A percentile compares a stretch with the other conserved stretches of the same genome.
Evolutionary conservation across 2,797 vertebrate genomes (phyloP).

Genomic region (Hephaestus fuliginosus): DNA sequence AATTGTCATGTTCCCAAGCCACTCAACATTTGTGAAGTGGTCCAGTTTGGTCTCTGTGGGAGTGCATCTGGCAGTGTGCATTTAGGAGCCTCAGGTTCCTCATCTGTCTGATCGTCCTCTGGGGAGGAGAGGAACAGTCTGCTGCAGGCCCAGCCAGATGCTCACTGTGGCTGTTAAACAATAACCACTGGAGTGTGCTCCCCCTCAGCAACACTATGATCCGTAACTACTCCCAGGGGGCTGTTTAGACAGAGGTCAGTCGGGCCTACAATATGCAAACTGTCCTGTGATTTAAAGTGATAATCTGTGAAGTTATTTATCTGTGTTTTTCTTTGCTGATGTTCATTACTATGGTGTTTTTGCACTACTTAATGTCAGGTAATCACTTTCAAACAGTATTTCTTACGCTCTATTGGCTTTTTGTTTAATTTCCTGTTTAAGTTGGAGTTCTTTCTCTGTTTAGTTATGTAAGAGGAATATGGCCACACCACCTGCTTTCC

Average conservation of each 20-base stretch:
- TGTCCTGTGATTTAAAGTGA: slow-evolving; percentile 35
- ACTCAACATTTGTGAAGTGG: slow-evolving; percentile 31
- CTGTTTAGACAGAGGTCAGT: slow-evolving; percentile 42
- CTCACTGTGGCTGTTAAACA: slow-evolving; percentile 73
- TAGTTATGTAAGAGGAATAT: not conserved
- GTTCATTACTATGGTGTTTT: not conserved
- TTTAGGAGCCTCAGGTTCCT: slow-evolving; percentile 63
- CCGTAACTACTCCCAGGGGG: slow-evolving; percentile 40
- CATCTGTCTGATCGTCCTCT: slow-evolving; percentile 72
- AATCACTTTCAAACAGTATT: not conserved
- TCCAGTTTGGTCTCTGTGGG: slow-evolving; percentile 42
- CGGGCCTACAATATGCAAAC: slow-evolving; percentile 34
- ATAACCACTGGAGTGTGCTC: slow-evolving; percentile 69
- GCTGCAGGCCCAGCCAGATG: slow-evolving; percentile 69
- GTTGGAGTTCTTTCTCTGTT: not conserved
- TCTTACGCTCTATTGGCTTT: not conserved
- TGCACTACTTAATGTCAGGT: not conserved
- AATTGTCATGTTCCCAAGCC: not conserved
- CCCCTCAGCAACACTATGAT: slow-evolving; percentile 50
- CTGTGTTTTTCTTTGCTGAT: slow-evolving; percentile 2
- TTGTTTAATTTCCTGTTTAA: not conserved
- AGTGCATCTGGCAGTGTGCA: slow-evolving; percentile 33
- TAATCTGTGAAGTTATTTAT: not conserved
- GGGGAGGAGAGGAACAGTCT: slow-evolving; percentile 54
- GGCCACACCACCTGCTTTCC: not conserved